Evolutionary conservation across 2,797 vertebrate genomes (phyloP).

Genomic region (Xerus rutilus): DNA sequence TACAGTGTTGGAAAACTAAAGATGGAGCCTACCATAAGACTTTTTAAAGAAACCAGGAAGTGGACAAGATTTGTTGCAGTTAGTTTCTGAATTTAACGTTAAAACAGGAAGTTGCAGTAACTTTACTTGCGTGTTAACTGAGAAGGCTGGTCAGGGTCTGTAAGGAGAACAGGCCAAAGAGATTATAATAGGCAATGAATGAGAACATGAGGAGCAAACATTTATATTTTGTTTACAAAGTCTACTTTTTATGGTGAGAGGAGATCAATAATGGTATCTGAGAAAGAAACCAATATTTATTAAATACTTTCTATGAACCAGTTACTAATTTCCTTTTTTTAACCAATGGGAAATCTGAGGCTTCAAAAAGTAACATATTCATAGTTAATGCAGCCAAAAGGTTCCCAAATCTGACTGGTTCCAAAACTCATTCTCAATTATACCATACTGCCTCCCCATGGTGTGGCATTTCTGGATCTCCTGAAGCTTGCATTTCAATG

Average conservation of each 20-base stretch:
- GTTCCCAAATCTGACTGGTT: not conserved
- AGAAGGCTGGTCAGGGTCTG: not conserved
- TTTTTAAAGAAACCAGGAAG: conserved; percentile 30
- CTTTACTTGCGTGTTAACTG: not conserved
- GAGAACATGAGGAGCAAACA: not conserved
- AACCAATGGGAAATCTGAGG: not conserved
- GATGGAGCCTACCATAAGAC: conserved; percentile 4
- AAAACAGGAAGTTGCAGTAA: conserved; percentile 21
- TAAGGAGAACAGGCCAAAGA: not conserved
- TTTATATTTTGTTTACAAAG: conserved; percentile 7
- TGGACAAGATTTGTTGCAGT: conserved; percentile 44
- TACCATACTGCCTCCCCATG: not conserved
- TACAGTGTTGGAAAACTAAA: conserved; percentile 62
- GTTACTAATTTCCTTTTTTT: conserved; percentile 1
- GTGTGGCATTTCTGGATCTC: not conserved
- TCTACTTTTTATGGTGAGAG: conserved; percentile 21
- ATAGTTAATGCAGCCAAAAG: not conserved
- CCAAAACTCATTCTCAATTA: not conserved
- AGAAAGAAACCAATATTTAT: conserved; percentile 35
- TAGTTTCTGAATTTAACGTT: conserved; percentile 60
- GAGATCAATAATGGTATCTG: not conserved
- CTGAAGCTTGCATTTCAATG: conserved; percentile 5
- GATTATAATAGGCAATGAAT: not conserved
- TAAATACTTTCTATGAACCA: not conserved
- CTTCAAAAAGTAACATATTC: not conserved